Evolutionary conservation across 2,113 vertebrate genomes (phyloP).

Genomic region (Pelobates fuscus): DNA sequence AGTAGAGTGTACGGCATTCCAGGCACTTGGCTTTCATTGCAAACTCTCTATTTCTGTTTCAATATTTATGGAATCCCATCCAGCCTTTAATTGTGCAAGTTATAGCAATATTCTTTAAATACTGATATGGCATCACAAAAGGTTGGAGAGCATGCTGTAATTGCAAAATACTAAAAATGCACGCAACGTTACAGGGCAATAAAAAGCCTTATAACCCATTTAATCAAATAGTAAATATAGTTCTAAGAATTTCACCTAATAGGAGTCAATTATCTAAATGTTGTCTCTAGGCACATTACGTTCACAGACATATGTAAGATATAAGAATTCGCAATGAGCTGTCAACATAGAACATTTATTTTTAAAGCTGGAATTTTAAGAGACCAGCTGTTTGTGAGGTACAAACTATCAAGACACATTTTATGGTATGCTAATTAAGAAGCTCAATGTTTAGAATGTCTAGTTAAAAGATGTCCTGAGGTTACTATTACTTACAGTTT

Average conservation of each 20-base stretch:
- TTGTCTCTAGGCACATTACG: constrained; percentile 28
- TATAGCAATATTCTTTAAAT: constrained; percentile 10
- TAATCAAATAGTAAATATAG: constrained; percentile 31
- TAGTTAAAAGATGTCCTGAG: constrained; percentile 43
- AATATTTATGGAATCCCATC: neutral
- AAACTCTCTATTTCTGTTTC: no score
- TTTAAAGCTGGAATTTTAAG: neutral
- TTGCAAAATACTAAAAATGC: constrained; percentile 6
- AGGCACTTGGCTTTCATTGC: no score
- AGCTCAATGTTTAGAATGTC: constrained; percentile 25
- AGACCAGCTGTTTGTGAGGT: constrained; percentile 36
- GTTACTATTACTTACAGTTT: constrained; percentile 45
- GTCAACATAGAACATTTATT: constrained; percentile 11
- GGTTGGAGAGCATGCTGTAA: constrained; percentile 14
- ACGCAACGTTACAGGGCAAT: neutral
- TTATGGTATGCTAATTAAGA: constrained; percentile 38
- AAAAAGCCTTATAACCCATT: constrained; percentile 31
- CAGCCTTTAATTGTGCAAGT: neutral
- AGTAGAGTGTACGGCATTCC: neutral
- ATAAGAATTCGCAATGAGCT: neutral
- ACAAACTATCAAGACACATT: constrained; percentile 23
- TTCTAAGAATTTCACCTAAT: constrained; percentile 31
- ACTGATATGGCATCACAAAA: constrained; percentile 1
- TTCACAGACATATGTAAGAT: constrained; percentile 26
- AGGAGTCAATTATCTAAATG: constrained; percentile 45